Conservation (phyloP, 2,797 vertebrate genomes). For the Florisuga fusca region DNA sequence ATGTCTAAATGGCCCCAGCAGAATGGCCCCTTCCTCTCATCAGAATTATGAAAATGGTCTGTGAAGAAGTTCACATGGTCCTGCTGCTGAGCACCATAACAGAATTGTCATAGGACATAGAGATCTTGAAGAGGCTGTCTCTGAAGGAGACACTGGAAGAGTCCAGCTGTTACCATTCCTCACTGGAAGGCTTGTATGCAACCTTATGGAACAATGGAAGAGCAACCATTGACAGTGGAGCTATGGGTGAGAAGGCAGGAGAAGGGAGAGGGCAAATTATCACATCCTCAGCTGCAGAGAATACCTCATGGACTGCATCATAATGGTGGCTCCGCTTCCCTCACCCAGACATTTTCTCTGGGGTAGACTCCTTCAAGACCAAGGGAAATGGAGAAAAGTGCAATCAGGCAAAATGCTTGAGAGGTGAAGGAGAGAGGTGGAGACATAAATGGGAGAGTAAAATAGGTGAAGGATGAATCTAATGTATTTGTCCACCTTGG, state of each 20-base stretch:
- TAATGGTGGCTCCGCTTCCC: background rate
- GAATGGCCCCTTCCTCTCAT: background rate
- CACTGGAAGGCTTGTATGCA: background rate
- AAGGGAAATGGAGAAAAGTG: background rate
- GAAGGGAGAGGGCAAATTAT: background rate
- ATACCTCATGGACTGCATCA: background rate
- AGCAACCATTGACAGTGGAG: background rate
- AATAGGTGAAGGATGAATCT: background rate
- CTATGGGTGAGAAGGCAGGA: background rate
- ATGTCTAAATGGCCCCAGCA: background rate
- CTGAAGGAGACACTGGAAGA: background rate
- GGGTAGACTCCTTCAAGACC: background rate
- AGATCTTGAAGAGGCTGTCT: background rate
- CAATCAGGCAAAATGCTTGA: background rate
- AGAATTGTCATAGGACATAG: background rate
- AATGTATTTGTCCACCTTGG: background rate
- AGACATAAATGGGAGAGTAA: no score
- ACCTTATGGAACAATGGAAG: background rate
- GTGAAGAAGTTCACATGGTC: background rate
- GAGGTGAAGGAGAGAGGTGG: background rate
- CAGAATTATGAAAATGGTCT: background rate
- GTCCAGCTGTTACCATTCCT: background rate
- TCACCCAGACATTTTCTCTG: background rate
- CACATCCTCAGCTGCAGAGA: background rate
- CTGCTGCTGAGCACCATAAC: background rate